Evolutionary conservation across 2,113 vertebrate species (phyloP).

Genomic region (Amphilophus citrinellus): DNA sequence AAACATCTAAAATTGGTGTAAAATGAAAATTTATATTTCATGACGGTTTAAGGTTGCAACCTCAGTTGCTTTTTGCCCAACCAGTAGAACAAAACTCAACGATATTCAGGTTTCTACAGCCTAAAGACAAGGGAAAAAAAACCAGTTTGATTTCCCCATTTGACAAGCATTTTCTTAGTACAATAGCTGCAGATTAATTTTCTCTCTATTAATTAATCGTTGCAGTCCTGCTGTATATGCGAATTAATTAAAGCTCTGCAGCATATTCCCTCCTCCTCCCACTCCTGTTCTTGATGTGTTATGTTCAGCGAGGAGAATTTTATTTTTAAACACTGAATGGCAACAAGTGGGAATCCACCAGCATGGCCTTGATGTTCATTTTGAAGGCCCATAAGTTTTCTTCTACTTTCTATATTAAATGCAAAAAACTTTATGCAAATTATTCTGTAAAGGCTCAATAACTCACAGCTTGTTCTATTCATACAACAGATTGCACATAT

Average conservation of each 20-base stretch:
- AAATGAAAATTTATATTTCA: neutral
- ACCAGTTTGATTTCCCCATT: neutral
- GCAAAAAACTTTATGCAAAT: no score
- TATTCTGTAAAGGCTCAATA: neutral
- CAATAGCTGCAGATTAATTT: slow-evolving; percentile 3
- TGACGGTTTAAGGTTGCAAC: neutral
- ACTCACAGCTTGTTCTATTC: neutral
- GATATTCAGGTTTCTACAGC: neutral
- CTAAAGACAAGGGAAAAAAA: neutral
- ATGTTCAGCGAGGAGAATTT: neutral
- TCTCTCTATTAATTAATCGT: neutral
- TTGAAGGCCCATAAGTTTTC: neutral
- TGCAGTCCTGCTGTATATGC: neutral
- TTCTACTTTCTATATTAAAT: neutral
- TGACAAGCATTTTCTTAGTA: neutral
- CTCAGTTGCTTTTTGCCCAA: neutral
- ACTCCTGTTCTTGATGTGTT: slow-evolving; percentile 14
- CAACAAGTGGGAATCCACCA: slow-evolving; percentile 4
- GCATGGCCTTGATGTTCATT: neutral
- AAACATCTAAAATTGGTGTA: neutral
- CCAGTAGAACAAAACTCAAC: neutral
- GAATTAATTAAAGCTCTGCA: neutral
- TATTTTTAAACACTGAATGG: slow-evolving; percentile 14
- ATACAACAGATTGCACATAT: neutral
- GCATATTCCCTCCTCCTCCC: neutral